A percentile compares a stretch with the other conserved stretches of the same genome.
phyloP scores from a whole-genome alignment of 2,113 vertebrate genomes.

The Thymallus thymallus region DNA sequence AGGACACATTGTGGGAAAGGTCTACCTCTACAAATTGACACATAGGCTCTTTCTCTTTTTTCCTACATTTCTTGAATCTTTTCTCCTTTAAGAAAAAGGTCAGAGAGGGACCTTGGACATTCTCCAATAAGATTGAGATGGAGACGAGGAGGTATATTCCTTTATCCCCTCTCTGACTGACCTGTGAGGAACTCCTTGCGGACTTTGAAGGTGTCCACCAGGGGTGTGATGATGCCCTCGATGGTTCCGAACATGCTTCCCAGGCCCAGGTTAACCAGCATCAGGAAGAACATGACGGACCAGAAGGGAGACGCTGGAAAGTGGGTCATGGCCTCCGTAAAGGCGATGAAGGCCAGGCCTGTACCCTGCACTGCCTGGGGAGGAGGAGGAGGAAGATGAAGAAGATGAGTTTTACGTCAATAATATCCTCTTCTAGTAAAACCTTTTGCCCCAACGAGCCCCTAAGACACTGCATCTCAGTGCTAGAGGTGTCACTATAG shows the following conservation, averaged over 20 bases:
- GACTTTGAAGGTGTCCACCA: constrained; percentile 93
- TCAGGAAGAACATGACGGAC: constrained; percentile 99
- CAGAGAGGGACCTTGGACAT: too few relatives aligned
- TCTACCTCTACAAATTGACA: too few relatives aligned
- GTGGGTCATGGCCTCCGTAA: constrained; percentile 98
- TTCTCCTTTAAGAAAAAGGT: too few relatives aligned
- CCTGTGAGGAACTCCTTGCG: constrained; percentile 93
- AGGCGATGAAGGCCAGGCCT: constrained; percentile 96
- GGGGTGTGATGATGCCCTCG: constrained; percentile 92
- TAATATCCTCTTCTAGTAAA: not conserved
- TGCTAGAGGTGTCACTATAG: too few relatives aligned
- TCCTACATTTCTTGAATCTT: too few relatives aligned
- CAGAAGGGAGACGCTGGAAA: constrained; percentile 97
- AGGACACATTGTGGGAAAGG: too few relatives aligned
- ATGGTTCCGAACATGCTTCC: constrained; percentile 99
- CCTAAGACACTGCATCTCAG: too few relatives aligned
- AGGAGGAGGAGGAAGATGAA: not conserved
- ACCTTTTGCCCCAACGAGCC: not conserved
- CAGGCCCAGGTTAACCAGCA: constrained; percentile 93
- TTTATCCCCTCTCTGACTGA: constrained; percentile 31
- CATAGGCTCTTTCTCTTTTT: too few relatives aligned
- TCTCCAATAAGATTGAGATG: too few relatives aligned
- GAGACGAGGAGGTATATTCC: too few relatives aligned
- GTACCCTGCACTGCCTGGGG: constrained; percentile 92
- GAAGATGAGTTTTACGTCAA: not conserved